phyloP scores from a whole-genome alignment of 1,140 invertebrate species.

The Parasteatoda tepidariorum region DNA sequence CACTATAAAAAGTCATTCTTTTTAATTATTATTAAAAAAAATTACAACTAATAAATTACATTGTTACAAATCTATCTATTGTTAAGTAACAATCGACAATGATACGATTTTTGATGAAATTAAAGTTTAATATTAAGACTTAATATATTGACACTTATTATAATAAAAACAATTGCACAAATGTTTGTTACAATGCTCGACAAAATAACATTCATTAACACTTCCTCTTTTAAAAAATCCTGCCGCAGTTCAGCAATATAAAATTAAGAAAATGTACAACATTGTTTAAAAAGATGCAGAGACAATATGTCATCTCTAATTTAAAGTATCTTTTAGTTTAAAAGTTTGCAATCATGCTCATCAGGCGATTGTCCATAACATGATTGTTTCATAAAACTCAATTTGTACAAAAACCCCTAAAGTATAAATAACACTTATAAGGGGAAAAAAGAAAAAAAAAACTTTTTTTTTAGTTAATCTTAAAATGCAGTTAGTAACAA shows the following conservation, averaged over 20 bases:
- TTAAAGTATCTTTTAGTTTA: slow-evolving; percentile 1
- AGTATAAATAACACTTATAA: not conserved
- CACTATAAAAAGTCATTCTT: not conserved
- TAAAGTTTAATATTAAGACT: not conserved
- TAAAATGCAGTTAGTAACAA: not conserved
- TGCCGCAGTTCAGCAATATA: not conserved
- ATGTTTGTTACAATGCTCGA: not conserved
- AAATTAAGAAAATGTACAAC: not conserved
- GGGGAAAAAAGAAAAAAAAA: not conserved
- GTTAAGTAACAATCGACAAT: not conserved
- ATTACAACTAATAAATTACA: not conserved
- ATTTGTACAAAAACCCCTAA: not conserved
- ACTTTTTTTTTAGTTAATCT: not conserved
- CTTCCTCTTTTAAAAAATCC: not conserved
- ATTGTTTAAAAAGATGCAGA: not conserved
- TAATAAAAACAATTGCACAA: slow-evolving; percentile 4
- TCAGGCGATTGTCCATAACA: slow-evolving; percentile 26
- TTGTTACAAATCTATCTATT: not conserved
- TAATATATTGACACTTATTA: not conserved
- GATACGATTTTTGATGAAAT: not conserved
- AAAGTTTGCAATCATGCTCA: slow-evolving; percentile 24
- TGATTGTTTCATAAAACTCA: slow-evolving; percentile 10
- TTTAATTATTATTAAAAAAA: not conserved
- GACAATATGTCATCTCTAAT: not conserved
- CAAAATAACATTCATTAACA: not conserved